Evolutionary conservation across 2,113 vertebrate genomes (phyloP).

Genomic region (Oncorhynchus clarkii): DNA sequence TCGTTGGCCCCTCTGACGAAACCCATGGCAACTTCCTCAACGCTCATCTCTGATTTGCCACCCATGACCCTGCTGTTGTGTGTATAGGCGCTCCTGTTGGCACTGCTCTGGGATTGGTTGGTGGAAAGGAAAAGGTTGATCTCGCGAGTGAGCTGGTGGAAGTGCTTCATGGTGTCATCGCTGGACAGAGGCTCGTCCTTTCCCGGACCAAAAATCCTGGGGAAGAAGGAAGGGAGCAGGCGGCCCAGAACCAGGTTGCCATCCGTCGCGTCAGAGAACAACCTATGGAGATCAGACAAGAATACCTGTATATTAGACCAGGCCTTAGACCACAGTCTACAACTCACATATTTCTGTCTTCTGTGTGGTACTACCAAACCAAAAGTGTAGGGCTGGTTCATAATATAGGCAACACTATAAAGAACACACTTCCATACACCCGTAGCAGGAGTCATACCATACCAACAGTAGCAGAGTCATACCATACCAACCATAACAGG

Average conservation of each 20-base stretch:
- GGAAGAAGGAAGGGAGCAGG: constrained; percentile 86
- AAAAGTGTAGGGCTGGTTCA: too few relatives aligned
- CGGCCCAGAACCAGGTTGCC: constrained; percentile 91
- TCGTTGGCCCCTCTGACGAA: constrained; percentile 92
- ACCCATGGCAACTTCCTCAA: constrained; percentile 92
- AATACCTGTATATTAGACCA: neutral
- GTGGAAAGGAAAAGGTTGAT: constrained; percentile 76
- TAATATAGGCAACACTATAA: too few relatives aligned
- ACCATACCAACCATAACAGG: too few relatives aligned
- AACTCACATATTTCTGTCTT: too few relatives aligned
- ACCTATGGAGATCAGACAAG: constrained; percentile 61
- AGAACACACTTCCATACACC: too few relatives aligned
- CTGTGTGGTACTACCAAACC: too few relatives aligned
- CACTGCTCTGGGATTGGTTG: constrained; percentile 41
- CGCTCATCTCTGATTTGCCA: constrained; percentile 65
- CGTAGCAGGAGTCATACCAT: too few relatives aligned
- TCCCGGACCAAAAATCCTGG: constrained; percentile 84
- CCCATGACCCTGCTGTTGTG: too few relatives aligned
- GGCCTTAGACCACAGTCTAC: neutral
- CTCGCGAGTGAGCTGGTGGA: constrained; percentile 67
- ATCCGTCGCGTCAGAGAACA: constrained; percentile 90
- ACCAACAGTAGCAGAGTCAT: too few relatives aligned
- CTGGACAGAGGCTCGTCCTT: constrained; percentile 83
- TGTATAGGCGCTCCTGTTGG: constrained; percentile 16
- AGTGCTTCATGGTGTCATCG: constrained; percentile 76